phyloP scores from a whole-genome alignment of 2,888 invertebrate species.

The Lycia hirtaria region DNA sequence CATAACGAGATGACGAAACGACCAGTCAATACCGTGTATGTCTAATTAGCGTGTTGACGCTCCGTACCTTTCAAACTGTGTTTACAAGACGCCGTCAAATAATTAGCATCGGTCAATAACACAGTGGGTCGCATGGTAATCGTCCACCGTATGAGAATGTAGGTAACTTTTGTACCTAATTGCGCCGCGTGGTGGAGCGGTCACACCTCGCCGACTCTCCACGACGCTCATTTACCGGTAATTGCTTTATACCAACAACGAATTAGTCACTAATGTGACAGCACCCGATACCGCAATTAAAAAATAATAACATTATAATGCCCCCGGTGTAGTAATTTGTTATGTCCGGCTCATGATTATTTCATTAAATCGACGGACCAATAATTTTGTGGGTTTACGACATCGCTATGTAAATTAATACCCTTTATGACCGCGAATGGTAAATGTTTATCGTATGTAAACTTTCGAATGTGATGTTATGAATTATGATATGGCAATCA shows the following conservation, averaged over 20 bases:
- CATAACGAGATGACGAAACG: conserved; percentile 39
- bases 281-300: conserved; percentile 58
- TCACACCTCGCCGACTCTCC: conserved; percentile 65
- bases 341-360: conserved; percentile 53
- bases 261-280: conserved; percentile 80
- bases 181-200: conserved; percentile 47
- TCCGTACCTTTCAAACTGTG: conserved; percentile 53
- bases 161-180: background rate
- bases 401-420: conserved; percentile 40
- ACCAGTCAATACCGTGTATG: conserved; percentile 42
- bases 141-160: conserved; percentile 46
- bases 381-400: conserved; percentile 45
- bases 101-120: conserved; percentile 74
- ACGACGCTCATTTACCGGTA: conserved; percentile 70
- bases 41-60: conserved; percentile 55
- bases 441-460: conserved; percentile 27
- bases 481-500: conserved; percentile 31
- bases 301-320: conserved; percentile 65
- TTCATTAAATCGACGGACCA: conserved; percentile 50
- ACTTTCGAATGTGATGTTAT: conserved; percentile 31
- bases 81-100: conserved; percentile 69
- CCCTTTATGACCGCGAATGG: conserved; percentile 27
- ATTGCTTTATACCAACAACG: conserved; percentile 72
- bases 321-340: conserved; percentile 55
- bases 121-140: conserved; percentile 64